Base-by-base conservation (phyloP, 1,140 invertebrate species). In the Pogonognathellus flavescens region DNA sequence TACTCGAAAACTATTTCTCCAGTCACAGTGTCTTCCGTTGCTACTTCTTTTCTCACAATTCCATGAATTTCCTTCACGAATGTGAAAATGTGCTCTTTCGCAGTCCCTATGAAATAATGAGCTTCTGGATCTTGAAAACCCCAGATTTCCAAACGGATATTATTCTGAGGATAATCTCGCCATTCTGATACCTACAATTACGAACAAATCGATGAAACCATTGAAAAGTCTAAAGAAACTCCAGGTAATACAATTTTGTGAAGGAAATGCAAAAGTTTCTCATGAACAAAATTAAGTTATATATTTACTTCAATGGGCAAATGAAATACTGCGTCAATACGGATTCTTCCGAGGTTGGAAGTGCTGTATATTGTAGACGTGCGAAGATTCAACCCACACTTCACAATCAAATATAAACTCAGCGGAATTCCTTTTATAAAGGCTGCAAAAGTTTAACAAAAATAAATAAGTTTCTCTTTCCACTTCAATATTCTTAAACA, bases 81-180 rank as follows among this genome's bases (percentile, higher is more conserved):
- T 16, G 55, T 20, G 60, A 83, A 88, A 5, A 85, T 20, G 20
- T 88, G 87, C 13, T 81, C 52, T 72, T 87, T 76, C 13, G 20
- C 50, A 16, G 72, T 59, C 31, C 87, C 85, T 20, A 87, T 81
- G n/a, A 86, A 80, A 66, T 66, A 87, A 82, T 87, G 87, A n/a
- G 11, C 16, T 72, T 86, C 85, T 22, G 87, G 87, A 59, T 84
- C 84, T 83, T 87, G 87, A 80, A 86, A 87, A 81, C 70, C 76
- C 87, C 87, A 87, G 0, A 87, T 8, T 62, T 87, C 87, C 7
- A 87, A 16, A 6, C 57, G 20, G 0, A 87, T 50, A 6, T 20
- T 20, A 22, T 87, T 87, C 13, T 9, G 5, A 7, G 31, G 57
- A 70, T 80, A 62, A 20, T 87, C 83, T 6, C 87, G 53, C 76